phyloP scores from a whole-genome alignment of 2,113 vertebrate genomes.

The Scophthalmus maximus region DNA sequence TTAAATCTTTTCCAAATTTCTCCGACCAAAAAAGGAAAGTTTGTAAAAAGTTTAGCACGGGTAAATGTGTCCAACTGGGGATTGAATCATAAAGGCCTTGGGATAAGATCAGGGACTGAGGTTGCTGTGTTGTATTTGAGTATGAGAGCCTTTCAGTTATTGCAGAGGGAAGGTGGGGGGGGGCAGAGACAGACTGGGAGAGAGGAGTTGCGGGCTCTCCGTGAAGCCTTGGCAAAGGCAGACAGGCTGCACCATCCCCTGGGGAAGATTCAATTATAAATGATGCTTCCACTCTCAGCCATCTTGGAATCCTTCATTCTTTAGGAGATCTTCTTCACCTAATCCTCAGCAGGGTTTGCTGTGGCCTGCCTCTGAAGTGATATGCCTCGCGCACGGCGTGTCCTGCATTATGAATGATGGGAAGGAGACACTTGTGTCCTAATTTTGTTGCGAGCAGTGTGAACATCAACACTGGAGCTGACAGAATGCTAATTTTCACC shows the following conservation, averaged over 20 bases:
- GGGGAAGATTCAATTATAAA: conserved; percentile 83
- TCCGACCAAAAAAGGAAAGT: conserved; percentile 35
- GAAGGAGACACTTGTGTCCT: conserved; percentile 69
- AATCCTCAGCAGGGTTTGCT: conserved; percentile 73
- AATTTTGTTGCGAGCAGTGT: conserved; percentile 65
- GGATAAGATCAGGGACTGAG: conserved; percentile 62
- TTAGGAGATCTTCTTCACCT: conserved; percentile 76
- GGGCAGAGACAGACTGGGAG: conserved; percentile 24
- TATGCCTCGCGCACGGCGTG: conserved; percentile 59
- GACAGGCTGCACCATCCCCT: conserved; percentile 69
- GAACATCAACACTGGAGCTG: conserved; percentile 49
- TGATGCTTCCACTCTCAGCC: conserved; percentile 78
- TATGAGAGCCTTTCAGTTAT: conserved; percentile 45
- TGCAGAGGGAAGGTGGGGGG: conserved; percentile 17
- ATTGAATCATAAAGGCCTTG: conserved; percentile 64
- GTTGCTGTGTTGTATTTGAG: conserved; percentile 60
- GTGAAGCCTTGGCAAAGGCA: conserved; percentile 68
- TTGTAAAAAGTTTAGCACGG: conserved; percentile 58
- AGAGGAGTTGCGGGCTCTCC: conserved; percentile 52
- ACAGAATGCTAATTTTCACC: conserved; percentile 53
- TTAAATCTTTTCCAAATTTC: neutral
- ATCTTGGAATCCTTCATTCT: conserved; percentile 79
- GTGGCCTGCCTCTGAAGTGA: conserved; percentile 66
- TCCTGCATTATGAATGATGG: conserved; percentile 78
- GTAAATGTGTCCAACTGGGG: conserved; percentile 52